Base-by-base conservation (phyloP, 2,888 invertebrate species). In the Taenaris catops region DNA sequence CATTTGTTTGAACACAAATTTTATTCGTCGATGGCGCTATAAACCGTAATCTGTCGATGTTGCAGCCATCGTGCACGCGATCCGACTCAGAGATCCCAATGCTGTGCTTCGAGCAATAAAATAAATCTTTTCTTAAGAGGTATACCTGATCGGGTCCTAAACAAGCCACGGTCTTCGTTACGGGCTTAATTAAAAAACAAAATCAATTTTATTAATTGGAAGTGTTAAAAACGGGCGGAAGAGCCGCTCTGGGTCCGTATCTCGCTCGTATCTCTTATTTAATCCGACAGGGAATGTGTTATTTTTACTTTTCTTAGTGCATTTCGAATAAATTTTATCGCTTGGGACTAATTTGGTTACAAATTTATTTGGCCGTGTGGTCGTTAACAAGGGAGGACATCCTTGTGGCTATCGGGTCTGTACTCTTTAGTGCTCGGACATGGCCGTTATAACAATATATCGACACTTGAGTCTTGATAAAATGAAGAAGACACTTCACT, bases 201-300 rank as follows among this genome's bases (percentile, higher is more conserved):
- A 86, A 83, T 81, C 83, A 84, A 84, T 83, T 86, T 86, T 86
- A 84, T 86, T 86, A 86, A 86, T 86, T 86, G 86, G 80, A 78
- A 81, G 84, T 83, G 86, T 84, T 84, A 86, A 86, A 80, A 84
- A 80, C 75, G 83, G 83, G 73, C 81, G 83, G 80, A 80, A 79
- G 79, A 76, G 68, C 68, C 74, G 75, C 71, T 64, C 68, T 70
- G 52, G 54, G 49, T 49, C 56, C 69, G 68, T 81, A 84, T 83
- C 81, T 81, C 51, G 73, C 60, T 74, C 83, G 74, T 84, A 84
- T 84, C 83, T 84, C 75, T 75, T 76, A 69, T 78, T 86, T 83
- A 83, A 84, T 83, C 83, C 80, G 83, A 81, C 81, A 78, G 70
- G 58, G 78, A 83, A 83, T 84, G 84, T 83, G 83, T 86, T 84